A percentile compares a stretch with the other conserved stretches of the same genome.
Evolutionary conservation across 1,140 invertebrate genomes (phyloP).

Genomic region (Megalopta genalis): DNA sequence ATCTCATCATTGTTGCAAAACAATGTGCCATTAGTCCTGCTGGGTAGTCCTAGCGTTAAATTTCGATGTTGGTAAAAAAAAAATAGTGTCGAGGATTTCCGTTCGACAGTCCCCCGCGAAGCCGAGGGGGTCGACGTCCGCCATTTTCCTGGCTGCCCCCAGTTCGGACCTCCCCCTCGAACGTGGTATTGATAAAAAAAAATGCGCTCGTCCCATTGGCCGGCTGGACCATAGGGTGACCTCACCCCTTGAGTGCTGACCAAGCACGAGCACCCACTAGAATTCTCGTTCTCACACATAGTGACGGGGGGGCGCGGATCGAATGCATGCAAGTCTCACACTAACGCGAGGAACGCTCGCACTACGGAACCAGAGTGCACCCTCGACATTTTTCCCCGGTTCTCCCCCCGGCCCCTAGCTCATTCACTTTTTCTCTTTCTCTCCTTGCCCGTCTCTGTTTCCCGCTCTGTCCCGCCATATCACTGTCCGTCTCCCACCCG

Average conservation of each 20-base stretch:
- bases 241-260: conserved; percentile 77
- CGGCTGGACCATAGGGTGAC: conserved; percentile 76
- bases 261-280: conserved; percentile 77
- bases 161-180: conserved; percentile 66
- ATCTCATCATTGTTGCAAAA: too few species aligned
- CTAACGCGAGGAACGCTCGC: conserved; percentile 22
- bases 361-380: conserved; percentile 42
- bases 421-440: not conserved
- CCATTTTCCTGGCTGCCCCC: conserved; percentile 75
- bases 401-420: too few species aligned
- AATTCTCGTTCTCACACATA: conserved; percentile 35
- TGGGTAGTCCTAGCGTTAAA: too few species aligned
- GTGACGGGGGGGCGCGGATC: not conserved
- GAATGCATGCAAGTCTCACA: conserved; percentile 1
- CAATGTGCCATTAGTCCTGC: too few species aligned
- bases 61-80: too few species aligned
- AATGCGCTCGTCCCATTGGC: conserved; percentile 74
- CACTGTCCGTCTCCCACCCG: not conserved
- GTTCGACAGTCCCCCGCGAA: not conserved
- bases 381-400: conserved; percentile 54
- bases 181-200: conserved; percentile 75
- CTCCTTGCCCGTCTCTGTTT: not conserved
- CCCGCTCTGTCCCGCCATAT: conserved; percentile 12
- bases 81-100: not conserved
- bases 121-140: conserved; percentile 44